Conservation (phyloP, 1,140 invertebrate genomes). For the Heliconius himera region DNA sequence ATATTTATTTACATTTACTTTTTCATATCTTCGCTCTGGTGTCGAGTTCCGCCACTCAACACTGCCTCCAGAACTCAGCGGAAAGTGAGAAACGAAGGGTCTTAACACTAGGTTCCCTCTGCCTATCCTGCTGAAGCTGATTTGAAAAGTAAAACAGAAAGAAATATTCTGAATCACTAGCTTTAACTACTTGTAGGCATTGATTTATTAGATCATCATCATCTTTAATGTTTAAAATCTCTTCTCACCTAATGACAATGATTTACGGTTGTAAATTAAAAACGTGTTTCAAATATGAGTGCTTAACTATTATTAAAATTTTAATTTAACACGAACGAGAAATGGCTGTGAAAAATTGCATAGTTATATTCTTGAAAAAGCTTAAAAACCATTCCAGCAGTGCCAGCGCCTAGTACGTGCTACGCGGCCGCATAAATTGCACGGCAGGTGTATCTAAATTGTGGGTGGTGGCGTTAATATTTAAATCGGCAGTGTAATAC, state of each 20-base stretch:
- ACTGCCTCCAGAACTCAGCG: too few species aligned
- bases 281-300: background rate
- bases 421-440: conserved; percentile 57
- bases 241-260: background rate
- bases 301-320: background rate
- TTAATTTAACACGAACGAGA: conserved; percentile 13
- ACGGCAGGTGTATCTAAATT: conserved; percentile 73
- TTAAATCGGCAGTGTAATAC: conserved; percentile 72
- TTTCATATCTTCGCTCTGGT: too few species aligned
- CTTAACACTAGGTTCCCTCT: too few species aligned
- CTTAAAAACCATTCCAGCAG: background rate
- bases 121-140: too few species aligned
- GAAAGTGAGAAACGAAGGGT: too few species aligned
- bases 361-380: conserved; percentile 19
- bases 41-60: too few species aligned
- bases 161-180: background rate
- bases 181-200: background rate
- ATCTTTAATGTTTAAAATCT: background rate
- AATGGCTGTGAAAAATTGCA: conserved; percentile 15
- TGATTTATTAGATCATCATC: background rate
- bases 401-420: conserved; percentile 27
- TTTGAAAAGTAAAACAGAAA: background rate
- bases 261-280: background rate
- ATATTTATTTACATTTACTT: too few species aligned
- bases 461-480: conserved; percentile 69